Evolutionary conservation across 1,140 invertebrate species (phyloP), one percentile per base, ranked within the genome.

Genomic region (Ganaspis sp.): DNA sequence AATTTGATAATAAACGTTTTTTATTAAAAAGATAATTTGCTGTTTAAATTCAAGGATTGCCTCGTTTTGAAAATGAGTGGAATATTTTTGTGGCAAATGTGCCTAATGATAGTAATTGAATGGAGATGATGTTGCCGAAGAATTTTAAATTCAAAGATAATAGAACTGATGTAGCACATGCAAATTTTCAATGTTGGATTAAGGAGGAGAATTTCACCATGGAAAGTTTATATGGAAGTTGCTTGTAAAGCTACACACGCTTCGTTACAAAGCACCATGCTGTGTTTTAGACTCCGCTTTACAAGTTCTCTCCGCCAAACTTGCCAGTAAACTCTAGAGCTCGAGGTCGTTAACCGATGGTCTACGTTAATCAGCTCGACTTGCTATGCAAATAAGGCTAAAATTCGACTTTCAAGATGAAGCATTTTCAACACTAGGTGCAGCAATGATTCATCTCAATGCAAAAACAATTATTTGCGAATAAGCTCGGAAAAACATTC

Each of bases 221-320:
- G 12, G 26, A 26, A 21, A 26, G 11, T 19, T 15, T 64, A 29
- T 26, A 34, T 64, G 58, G 29, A 64, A 64, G 58, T 29, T 29
- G 58, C 21, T 64, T 64, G 9, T n/a, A 23, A 64, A 64, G 54
- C 23, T 34, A 29, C 58, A 29, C 58, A 64, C 11, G 58, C 58
- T 64, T 64, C 58, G 58, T 64, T 64, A 64, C 1, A 64, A 8
- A 34, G 58, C 58, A 64, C 58, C 58, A 64, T 64, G 58, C 58
- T 64, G 58, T 34, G 58, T 29, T 64, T 49, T 11, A 64, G 23
- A 64, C 23, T 64, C 29, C 58, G n/a, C 23, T 34, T 64, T 64
- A 64, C 26, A 64, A 64, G 23, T 64, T 64, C 58, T 29, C 58
- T 64, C n/a, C 58, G 26, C 26, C 23, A 15, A 26, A 29, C 23